Conservation (phyloP, 2,797 vertebrate genomes). For the Pelodytes ibericus region DNA sequence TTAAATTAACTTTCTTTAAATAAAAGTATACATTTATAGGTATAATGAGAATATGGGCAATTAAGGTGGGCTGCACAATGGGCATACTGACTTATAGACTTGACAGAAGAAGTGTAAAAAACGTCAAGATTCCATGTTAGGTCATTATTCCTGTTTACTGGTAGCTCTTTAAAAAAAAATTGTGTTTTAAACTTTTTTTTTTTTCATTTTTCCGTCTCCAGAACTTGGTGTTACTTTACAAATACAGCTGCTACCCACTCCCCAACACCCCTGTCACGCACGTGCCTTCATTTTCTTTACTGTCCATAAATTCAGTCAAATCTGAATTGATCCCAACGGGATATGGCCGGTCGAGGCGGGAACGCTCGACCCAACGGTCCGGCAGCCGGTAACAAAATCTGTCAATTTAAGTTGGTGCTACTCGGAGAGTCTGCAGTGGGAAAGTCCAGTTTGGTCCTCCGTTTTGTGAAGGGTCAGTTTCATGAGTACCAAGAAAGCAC, state of each 20-base stretch:
- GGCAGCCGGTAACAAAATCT: slow-evolving; percentile 94
- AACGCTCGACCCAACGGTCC: slow-evolving; percentile 91
- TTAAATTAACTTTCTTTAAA: no score
- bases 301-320: slow-evolving; percentile 44
- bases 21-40: no score
- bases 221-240: not conserved
- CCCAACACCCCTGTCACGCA: not conserved
- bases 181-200: not conserved
- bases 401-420: slow-evolving; percentile 98
- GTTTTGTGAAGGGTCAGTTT: slow-evolving; percentile 98
- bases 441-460: slow-evolving; percentile 97
- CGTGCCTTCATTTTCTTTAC: slow-evolving; percentile 60
- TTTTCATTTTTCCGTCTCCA: not conserved
- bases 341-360: slow-evolving; percentile 95
- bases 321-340: slow-evolving; percentile 59
- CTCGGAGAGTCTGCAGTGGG: slow-evolving; percentile 95
- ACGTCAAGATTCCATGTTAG: no score
- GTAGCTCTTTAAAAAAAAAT: no score
- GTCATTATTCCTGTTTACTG: no score
- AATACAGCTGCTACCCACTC: not conserved
- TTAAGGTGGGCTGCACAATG: no score
- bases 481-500: slow-evolving; percentile 99
- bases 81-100: no score
- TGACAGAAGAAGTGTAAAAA: no score
- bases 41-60: no score